These are phyloP conservation scores for Limenitis camilla DNA, from an alignment of 2,888 invertebrate genomes.

Conservation along the genomic window DNA sequence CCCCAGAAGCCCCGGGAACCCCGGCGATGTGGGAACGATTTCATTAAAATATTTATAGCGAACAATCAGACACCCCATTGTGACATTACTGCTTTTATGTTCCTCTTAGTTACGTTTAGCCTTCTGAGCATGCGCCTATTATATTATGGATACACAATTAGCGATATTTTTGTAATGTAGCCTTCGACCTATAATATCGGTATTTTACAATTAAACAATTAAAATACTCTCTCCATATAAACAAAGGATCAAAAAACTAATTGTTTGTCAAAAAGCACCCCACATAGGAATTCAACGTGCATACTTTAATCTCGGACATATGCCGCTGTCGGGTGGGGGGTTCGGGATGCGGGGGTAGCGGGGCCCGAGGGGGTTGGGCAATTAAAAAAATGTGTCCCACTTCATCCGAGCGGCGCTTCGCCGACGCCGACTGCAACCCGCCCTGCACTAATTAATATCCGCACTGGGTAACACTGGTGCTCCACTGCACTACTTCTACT, in stretches of 20 bases:
- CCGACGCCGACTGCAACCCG: constrained; percentile 25
- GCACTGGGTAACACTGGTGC: constrained; percentile 4
- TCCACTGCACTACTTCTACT: constrained; percentile 15
- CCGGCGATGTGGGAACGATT: constrained; percentile 23
- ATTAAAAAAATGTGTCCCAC: constrained; percentile 72
- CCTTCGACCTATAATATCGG: too few relatives aligned
- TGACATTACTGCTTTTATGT: constrained; percentile 27
- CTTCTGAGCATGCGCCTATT: too few relatives aligned
- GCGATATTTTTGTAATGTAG: too few relatives aligned
- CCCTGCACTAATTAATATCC: constrained; percentile 58
- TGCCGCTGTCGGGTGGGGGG: constrained; percentile 38
- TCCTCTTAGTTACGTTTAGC: too few relatives aligned
- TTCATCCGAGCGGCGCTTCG: constrained; percentile 55
- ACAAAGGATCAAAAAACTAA: not conserved
- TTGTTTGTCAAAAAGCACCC: constrained; percentile 9
- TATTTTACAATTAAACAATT: too few relatives aligned
- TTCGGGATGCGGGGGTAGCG: constrained; percentile 28
- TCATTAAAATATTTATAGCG: constrained; percentile 31
- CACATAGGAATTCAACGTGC: constrained; percentile 40
- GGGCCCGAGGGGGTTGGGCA: constrained; percentile 38
- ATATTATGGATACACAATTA: too few relatives aligned
- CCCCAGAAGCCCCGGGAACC: constrained; percentile 9
- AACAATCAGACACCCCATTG: constrained; percentile 30
- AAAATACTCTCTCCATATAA: not conserved
- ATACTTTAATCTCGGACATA: constrained; percentile 69